Conservation (phyloP, 1,140 invertebrate species). For the Atopsyche davidsoni region DNA sequence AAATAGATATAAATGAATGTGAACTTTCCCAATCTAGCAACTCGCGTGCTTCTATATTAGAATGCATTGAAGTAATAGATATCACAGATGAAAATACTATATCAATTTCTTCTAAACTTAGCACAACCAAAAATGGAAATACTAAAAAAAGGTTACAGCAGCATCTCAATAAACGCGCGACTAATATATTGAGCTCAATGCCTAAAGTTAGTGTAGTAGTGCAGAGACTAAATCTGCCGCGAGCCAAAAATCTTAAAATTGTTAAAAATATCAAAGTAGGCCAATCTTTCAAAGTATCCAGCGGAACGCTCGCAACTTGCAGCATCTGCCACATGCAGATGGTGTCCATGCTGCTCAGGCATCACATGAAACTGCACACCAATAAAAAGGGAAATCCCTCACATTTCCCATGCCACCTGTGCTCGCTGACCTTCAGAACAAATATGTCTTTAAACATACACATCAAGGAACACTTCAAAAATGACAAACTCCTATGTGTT, state of each 20-base stretch:
- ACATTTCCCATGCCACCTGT: constrained; percentile 10
- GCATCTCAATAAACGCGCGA: no score
- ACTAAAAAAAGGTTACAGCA: no score
- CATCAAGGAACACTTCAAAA: constrained; percentile 13
- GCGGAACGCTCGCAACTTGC: not conserved
- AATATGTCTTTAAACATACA: constrained; percentile 3
- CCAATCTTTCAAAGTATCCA: not conserved
- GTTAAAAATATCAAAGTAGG: not conserved
- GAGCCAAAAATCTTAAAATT: not conserved
- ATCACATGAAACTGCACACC: not conserved
- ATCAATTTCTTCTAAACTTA: no score
- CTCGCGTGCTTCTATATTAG: no score
- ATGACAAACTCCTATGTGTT: constrained; percentile 10
- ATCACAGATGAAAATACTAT: no score
- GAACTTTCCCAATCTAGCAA: no score
- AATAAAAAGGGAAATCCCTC: not conserved
- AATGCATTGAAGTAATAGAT: no score
- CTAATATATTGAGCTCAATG: no score
- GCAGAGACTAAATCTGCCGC: no score
- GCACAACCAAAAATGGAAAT: no score
- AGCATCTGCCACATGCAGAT: constrained; percentile 1
- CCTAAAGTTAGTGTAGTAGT: no score
- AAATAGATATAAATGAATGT: no score
- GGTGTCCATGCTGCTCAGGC: not conserved
- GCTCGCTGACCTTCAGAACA: constrained; percentile 3